Evolutionary conservation across 2,888 invertebrate species (phyloP), one percentile per base, ranked within the genome.

Genomic region (Azorinus chamasolen): DNA sequence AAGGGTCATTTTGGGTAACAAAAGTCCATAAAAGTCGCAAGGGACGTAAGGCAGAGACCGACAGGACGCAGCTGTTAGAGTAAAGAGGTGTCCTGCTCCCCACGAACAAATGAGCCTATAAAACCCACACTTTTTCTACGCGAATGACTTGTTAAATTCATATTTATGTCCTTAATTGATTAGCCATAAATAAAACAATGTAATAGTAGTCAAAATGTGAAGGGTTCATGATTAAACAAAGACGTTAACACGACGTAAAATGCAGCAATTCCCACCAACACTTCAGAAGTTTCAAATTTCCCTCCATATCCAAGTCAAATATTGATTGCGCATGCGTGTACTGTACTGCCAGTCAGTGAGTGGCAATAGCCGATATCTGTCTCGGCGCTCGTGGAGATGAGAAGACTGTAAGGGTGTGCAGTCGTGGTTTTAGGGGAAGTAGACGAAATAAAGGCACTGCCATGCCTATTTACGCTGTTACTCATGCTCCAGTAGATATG

Each of bases 1-100:
- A 74, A 53, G 27, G 66, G 53, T 68, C 70, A 71, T 46, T 22
- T 41, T 51, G 57, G 62, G 68, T 59, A 71, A 77, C 76, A 74
- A 77, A 74, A 77, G 63, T 66, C 72, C 64, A 76, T 80, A 80
- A 80, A 75, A 72, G 64, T 65, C 59, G 64, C 72, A 69, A 80
- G 65, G 61, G 61, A 54, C 55, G 45, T 53, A 65, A 65, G 64
- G 75, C 68, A 24, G 39, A 51, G 8, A 18, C 39, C 27, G 48
- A 45, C 22, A 43, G 57, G 41, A 62, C 62, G 77, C 80, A 81
- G 80, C 80, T 81, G 80, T 71, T 72, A 51, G 27, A 22, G 39
- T 76, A 53, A 48, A 62, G 73, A 70, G 66, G 22, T 50, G 20
- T 37, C 32, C 39, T 43, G 25, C 22, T 16, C 37, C 20, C 43